Evolutionary conservation across 2,888 invertebrate species (phyloP), one percentile per base, ranked within the genome.

Genomic region (Drosophila kanekoi): DNA sequence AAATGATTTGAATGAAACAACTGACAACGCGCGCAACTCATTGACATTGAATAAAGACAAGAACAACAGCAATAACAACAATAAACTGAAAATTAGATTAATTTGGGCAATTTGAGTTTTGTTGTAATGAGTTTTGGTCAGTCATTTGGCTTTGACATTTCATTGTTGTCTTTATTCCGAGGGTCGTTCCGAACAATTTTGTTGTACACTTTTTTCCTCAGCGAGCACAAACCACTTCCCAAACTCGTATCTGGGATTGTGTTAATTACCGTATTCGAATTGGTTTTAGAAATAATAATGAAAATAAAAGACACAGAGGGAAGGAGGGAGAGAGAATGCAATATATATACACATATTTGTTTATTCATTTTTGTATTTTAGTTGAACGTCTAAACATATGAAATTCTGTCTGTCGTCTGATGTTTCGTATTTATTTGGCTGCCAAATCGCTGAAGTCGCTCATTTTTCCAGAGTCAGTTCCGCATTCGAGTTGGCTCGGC

Each of bases 31-130:
- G 69, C 79, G 70, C 85, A 81, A 75, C 88, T 65, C 89, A 86
- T 76, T 88, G 87, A 82, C 82, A 87, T 76, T 81, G 87, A 82
- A 87, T 72, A 64, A 57, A 56, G 45, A 49, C 47, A 52, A 40
- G 45, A 67, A 57, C 62, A 71, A 68, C 69, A 61, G 60, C n/a
- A 56, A 20, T 44, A 67, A 65, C 69, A 67, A 68, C 66, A 65
- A 72, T 60, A 41, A 67, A 65, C 76, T 69, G 63, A 73, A 68
- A 77, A 89, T 84, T 82, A 87, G 89, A 91, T 91, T 90, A 90
- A 91, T 90, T 89, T 86, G 85, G 79, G 86, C 81, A 88, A 89
- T 90, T 90, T 80, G 77, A 86, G 81, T 84, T 89, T 89, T 75
- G 82, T 89, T 88, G 87, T 90, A 90, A 90, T 90, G 89, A 87